Percentiles rank a stretch among this genome's conserved stretches.
Evolutionary conservation across 2,797 vertebrate species (phyloP).

Genomic region (Alosa sapidissima): DNA sequence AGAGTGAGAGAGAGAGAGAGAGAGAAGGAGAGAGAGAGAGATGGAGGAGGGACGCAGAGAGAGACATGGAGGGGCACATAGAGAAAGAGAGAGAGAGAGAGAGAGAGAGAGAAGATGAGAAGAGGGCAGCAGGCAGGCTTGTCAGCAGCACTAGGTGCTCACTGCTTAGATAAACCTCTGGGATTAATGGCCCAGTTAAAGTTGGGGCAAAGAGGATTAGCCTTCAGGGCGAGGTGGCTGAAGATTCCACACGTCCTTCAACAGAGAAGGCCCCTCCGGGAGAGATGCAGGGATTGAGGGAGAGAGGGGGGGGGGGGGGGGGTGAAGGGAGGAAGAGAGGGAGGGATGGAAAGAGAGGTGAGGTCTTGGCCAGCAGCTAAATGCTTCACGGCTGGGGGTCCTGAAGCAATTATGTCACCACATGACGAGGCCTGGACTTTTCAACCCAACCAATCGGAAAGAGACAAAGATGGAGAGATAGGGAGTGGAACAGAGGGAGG

Average conservation of each 20-base stretch:
- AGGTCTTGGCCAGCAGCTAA: slow-evolving; percentile 10
- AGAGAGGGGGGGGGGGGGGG: slow-evolving; percentile 48
- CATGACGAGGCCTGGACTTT: slow-evolving; percentile 12
- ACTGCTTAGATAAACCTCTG: slow-evolving; percentile 80
- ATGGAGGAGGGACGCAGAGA: not conserved
- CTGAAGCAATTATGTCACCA: slow-evolving; percentile 25
- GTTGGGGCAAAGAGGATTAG: slow-evolving; percentile 86
- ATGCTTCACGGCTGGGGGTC: slow-evolving; percentile 14
- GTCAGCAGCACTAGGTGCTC: slow-evolving; percentile 78
- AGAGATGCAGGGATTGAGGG: slow-evolving; percentile 57
- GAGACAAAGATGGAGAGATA: slow-evolving; percentile 37
- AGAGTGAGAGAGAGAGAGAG: slow-evolving; percentile 29
- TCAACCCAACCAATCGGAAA: slow-evolving; percentile 15
- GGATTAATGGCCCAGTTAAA: slow-evolving; percentile 86
- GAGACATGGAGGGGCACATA: not conserved
- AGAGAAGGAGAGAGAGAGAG: not conserved
- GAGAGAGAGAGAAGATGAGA: not conserved
- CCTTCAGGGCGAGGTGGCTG: slow-evolving; percentile 76
- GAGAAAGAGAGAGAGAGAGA: not conserved
- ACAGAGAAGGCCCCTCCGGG: not conserved
- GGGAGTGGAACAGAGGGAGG: not conserved
- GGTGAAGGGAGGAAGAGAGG: slow-evolving; percentile 56
- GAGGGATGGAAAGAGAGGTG: not conserved
- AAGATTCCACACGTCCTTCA: slow-evolving; percentile 81
- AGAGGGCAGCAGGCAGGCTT: slow-evolving; percentile 74